These are phyloP conservation scores for Drosophila kikkawai DNA, from an alignment of 1,140 invertebrate species.

Conservation along the genomic window DNA sequence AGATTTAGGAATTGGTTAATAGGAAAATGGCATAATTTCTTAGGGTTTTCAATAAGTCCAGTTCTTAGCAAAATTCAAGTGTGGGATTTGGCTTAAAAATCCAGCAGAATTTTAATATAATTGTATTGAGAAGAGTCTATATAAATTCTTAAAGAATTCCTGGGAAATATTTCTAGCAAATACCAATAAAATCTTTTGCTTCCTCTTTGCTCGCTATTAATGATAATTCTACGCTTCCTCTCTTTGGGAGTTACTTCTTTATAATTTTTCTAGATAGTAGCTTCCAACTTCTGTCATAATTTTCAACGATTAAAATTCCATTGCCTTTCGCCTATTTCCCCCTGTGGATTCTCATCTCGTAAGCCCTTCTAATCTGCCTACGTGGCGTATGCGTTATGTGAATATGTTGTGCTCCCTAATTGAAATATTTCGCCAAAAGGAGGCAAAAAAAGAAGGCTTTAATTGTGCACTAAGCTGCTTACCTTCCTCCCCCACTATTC, in stretches of 20 bases:
- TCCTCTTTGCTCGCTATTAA: not conserved
- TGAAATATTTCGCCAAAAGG: slow-evolving; percentile 50
- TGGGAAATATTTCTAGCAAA: too few relatives aligned
- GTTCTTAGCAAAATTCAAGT: too few relatives aligned
- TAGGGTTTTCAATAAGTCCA: too few relatives aligned
- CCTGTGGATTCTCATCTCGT: slow-evolving; percentile 6
- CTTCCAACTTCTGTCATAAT: not conserved
- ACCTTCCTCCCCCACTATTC: not conserved
- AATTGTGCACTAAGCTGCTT: slow-evolving; percentile 59
- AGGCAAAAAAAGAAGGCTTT: slow-evolving; percentile 29
- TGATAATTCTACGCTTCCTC: not conserved
- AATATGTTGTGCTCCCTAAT: slow-evolving; percentile 35
- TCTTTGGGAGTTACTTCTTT: not conserved
- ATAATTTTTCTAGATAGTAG: not conserved
- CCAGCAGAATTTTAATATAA: too few relatives aligned
- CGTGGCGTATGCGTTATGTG: slow-evolving; percentile 52
- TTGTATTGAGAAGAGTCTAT: too few relatives aligned
- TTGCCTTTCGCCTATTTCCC: not conserved
- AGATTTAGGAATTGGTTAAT: not conserved
- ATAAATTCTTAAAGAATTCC: too few relatives aligned
- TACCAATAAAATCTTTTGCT: not conserved
- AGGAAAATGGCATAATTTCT: too few relatives aligned
- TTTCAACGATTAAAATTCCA: slow-evolving; percentile 4
- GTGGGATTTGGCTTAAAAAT: too few relatives aligned
- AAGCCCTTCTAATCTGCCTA: slow-evolving; percentile 18